Evolutionary conservation across 2,888 invertebrate genomes (phyloP), one percentile per base, ranked within the genome.

Genomic region (Esperia sulphurella): DNA sequence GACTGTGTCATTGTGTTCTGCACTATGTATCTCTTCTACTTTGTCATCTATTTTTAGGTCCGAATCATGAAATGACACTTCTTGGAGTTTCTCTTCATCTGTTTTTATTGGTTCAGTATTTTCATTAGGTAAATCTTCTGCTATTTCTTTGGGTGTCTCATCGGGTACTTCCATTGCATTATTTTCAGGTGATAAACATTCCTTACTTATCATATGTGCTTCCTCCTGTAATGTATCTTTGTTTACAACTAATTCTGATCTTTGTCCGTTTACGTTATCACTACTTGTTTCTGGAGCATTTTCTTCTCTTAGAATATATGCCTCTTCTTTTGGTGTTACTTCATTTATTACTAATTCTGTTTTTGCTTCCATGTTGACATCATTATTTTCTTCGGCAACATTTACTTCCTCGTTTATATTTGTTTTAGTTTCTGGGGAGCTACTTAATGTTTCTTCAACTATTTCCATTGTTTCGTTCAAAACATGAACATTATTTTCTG

Each of bases 381-480:
- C 5, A 21, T 3, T 21, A 21, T 21, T 5, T 21, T 2, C 21
- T 21, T 21, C 21, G 21, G 21, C 2, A 21, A 21, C 21, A 21
- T 21, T 21, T 21, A 21, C 14, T 39, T 14, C 39, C 8, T 39
- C 14, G 9, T 39, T 14, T 14, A 39, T 14, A 14, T 9, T 39
- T 21, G 21, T 21, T 21, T 21, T 21, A 21, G 21, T 3, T 21
- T 21, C 21, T 21, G 21, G 21, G 21, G 21, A 21, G 21, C 2
- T 21, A 21, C 2, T 3, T 35, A n/a, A 35, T 3, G 35, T 35
- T n/a, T 35, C 35, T 35, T 35, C 35, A n/a, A n/a, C n/a, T 35
- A n/a, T 60, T 59, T 86, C 81, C 62, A 79, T 59, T 1, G 77
- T 79, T 66, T 86, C 76, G 42, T 80, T 80, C 31, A 87, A 58